Percentiles rank a stretch among this genome's conserved stretches.
Evolutionary conservation across 2,113 vertebrate species (phyloP).

Genomic region (Corythaeola cristata): DNA sequence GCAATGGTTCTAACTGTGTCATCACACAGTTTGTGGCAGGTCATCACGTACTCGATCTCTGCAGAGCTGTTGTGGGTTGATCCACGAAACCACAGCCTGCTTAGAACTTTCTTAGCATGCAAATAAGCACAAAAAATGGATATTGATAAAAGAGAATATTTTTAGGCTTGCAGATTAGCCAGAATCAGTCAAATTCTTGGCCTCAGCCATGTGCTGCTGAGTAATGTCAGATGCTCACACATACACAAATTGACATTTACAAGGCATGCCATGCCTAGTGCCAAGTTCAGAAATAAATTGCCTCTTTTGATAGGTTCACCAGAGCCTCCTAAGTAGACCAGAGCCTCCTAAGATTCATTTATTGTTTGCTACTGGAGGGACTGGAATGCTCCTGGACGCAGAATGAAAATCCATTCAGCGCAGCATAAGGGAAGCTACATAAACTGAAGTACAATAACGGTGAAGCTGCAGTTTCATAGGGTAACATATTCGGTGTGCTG

Average conservation of each 20-base stretch:
- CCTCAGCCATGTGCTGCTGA: slow-evolving; percentile 59
- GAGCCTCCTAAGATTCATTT: slow-evolving; percentile 55
- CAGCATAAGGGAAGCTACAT: not conserved
- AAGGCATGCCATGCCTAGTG: slow-evolving; percentile 23
- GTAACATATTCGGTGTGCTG: not conserved
- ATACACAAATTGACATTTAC: slow-evolving; percentile 69
- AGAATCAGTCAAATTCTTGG: slow-evolving; percentile 64
- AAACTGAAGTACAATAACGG: not conserved
- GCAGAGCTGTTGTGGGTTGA: not conserved
- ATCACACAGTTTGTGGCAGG: slow-evolving; percentile 30
- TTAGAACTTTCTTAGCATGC: slow-evolving; percentile 46
- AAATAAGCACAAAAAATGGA: slow-evolving; percentile 55
- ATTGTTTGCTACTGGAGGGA: slow-evolving; percentile 58
- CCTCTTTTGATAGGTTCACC: slow-evolving; percentile 44
- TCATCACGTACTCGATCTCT: slow-evolving; percentile 28
- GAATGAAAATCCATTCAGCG: slow-evolving; percentile 13
- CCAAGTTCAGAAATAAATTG: slow-evolving; percentile 59
- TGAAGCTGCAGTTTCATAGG: slow-evolving; percentile 3
- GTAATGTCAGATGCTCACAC: slow-evolving; percentile 59
- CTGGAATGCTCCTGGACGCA: slow-evolving; percentile 23
- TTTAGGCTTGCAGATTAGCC: slow-evolving; percentile 64
- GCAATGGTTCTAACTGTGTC: slow-evolving; percentile 22
- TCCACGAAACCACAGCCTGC: not conserved
- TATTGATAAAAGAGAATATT: slow-evolving; percentile 73
- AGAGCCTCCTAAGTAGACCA: slow-evolving; percentile 40